phyloP scores from a whole-genome alignment of 2,797 vertebrate genomes.

The Hyperoplus lanceolatus region DNA sequence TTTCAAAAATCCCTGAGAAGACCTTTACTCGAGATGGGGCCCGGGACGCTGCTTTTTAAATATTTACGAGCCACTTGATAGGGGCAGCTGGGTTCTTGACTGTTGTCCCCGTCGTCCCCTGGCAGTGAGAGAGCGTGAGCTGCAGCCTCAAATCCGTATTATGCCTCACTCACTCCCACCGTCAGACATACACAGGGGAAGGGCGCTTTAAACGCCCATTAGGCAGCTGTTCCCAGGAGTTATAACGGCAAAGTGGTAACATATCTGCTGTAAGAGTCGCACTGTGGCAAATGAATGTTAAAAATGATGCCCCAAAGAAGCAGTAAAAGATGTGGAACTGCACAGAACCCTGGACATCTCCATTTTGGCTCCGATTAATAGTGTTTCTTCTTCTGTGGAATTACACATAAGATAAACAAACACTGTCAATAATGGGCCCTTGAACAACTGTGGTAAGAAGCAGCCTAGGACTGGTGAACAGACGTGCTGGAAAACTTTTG shows the following conservation, averaged over 20 bases:
- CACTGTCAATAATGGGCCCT: neutral
- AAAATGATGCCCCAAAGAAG: constrained; percentile 19
- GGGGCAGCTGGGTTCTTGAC: constrained; percentile 65
- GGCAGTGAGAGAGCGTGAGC: constrained; percentile 39
- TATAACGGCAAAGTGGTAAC: constrained; percentile 36
- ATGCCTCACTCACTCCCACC: constrained; percentile 25
- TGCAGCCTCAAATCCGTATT: constrained; percentile 50
- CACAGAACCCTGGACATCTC: neutral
- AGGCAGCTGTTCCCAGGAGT: constrained; percentile 48
- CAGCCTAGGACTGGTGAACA: constrained; percentile 26
- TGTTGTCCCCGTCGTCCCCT: constrained; percentile 70
- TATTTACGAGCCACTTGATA: constrained; percentile 87
- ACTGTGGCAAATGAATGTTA: constrained; percentile 30
- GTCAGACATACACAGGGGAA: constrained; percentile 41
- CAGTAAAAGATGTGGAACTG: neutral
- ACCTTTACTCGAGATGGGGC: constrained; percentile 75
- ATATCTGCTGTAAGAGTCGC: constrained; percentile 31
- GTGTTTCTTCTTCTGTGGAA: neutral
- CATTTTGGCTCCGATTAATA: neutral
- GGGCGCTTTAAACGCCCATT: constrained; percentile 59
- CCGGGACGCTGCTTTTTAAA: constrained; percentile 81
- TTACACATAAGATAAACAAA: constrained; percentile 7
- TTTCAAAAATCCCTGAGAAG: constrained; percentile 78
- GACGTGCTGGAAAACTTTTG: constrained; percentile 31
- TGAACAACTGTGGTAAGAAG: constrained; percentile 4